phyloP scores from a whole-genome alignment of 2,888 invertebrate genomes.

The Lucinisca nassula region DNA sequence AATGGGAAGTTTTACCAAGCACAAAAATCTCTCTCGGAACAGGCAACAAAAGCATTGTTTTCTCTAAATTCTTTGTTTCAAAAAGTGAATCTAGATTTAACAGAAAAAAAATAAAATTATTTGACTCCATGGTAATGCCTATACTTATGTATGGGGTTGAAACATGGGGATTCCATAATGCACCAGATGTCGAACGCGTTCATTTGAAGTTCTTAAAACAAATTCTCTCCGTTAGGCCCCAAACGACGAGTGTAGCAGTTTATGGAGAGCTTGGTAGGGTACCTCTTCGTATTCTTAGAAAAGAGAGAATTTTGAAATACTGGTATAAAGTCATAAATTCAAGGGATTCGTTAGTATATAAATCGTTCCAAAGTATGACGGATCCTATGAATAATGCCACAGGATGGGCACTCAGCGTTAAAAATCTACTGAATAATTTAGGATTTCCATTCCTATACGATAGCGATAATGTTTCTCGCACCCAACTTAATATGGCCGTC shows the following conservation, averaged over 20 bases:
- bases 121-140: slow-evolving; percentile 24
- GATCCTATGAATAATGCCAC: background rate
- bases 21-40: background rate
- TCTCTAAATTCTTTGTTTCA: background rate
- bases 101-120: background rate
- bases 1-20: slow-evolving; percentile 4
- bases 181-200: slow-evolving; percentile 28
- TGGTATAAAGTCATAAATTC: slow-evolving; percentile 12
- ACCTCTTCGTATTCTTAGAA: slow-evolving; percentile 3
- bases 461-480: background rate
- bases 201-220: slow-evolving; percentile 30
- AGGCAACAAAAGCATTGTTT: slow-evolving; percentile 7
- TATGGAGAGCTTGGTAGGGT: slow-evolving; percentile 32
- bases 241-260: slow-evolving; percentile 8
- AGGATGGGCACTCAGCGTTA: background rate
- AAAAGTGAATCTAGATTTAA: background rate
- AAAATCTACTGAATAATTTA: background rate
- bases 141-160: slow-evolving; percentile 23
- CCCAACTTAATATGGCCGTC: background rate
- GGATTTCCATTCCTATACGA: background rate
- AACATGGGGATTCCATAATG: slow-evolving; percentile 40
- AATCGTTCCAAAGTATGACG: background rate
- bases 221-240: slow-evolving; percentile 9
- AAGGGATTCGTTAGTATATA: background rate
- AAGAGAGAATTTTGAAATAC: slow-evolving; percentile 27